These are phyloP conservation scores for Conopomorpha cramerella DNA, from an alignment of 1,140 invertebrate genomes.

Conservation along the genomic window DNA sequence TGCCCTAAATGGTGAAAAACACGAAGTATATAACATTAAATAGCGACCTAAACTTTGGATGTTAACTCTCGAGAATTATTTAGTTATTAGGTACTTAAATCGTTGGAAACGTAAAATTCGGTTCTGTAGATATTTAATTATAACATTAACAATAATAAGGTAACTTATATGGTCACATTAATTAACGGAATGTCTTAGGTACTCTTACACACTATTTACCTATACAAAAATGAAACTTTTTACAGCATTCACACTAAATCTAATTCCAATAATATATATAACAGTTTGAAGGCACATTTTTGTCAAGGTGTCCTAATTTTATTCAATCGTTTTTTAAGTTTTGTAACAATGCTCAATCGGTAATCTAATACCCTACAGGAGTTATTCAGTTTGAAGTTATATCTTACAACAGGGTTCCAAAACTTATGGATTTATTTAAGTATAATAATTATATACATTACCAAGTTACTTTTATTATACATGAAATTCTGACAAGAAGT, in stretches of 20 bases:
- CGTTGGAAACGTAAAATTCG: neutral
- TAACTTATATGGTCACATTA: neutral
- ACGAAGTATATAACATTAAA: neutral
- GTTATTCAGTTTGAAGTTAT: slow-evolving; percentile 4
- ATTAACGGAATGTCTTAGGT: neutral
- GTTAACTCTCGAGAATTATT: neutral
- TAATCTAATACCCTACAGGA: slow-evolving; percentile 9
- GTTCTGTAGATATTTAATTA: neutral
- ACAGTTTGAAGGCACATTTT: slow-evolving; percentile 53
- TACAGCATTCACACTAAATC: slow-evolving; percentile 8
- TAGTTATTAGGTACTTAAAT: neutral
- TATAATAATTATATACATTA: slow-evolving; percentile 4
- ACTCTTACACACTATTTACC: neutral
- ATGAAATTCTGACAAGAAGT: slow-evolving; percentile 33
- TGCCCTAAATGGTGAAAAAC: neutral
- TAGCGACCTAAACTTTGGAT: neutral
- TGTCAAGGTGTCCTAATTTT: slow-evolving; percentile 31
- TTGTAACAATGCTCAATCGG: slow-evolving; percentile 11
- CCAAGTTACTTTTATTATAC: slow-evolving; percentile 25
- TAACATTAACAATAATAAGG: no score
- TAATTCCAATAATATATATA: slow-evolving; percentile 32
- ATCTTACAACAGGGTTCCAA: slow-evolving; percentile 4
- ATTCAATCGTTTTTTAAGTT: slow-evolving; percentile 6
- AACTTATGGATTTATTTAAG: slow-evolving; percentile 2
- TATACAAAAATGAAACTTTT: slow-evolving; percentile 3